These are phyloP conservation scores for Drosophila obscura DNA, from an alignment of 1,140 invertebrate genomes.

Conservation along the genomic window DNA sequence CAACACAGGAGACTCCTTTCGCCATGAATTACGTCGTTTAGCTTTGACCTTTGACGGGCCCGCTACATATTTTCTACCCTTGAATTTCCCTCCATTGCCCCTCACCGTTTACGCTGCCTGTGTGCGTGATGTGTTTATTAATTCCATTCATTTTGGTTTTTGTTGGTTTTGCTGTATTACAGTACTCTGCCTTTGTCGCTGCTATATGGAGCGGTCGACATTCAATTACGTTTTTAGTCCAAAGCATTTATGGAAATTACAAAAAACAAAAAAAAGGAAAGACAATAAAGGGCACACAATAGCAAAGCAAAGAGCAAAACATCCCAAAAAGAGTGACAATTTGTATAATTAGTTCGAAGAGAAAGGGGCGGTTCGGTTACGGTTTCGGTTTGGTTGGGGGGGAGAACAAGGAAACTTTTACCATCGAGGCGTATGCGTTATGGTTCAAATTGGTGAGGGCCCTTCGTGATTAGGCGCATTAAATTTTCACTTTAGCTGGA, in stretches of 20 bases:
- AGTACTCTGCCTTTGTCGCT: constrained; percentile 4
- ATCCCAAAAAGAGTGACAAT: constrained; percentile 55
- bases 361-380: background rate
- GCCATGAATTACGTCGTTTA: constrained; percentile 61
- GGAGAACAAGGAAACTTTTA: background rate
- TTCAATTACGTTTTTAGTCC: constrained; percentile 65
- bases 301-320: background rate
- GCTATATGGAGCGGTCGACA: constrained; percentile 26
- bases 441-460: constrained; percentile 15
- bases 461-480: too few species aligned
- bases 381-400: background rate
- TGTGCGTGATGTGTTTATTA: constrained; percentile 69
- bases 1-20: constrained; percentile 12
- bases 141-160: constrained; percentile 20
- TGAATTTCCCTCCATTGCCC: background rate
- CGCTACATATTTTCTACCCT: constrained; percentile 57
- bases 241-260: constrained; percentile 68
- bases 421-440: constrained; percentile 38
- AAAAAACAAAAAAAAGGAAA: constrained; percentile 25
- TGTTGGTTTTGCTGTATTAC: constrained; percentile 21
- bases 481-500: too few species aligned
- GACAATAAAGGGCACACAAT: constrained; percentile 10
- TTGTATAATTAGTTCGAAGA: constrained; percentile 52
- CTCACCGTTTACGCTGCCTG: constrained; percentile 36
- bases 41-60: constrained; percentile 61